A percentile compares a stretch with the other conserved stretches of the same genome.
Evolutionary conservation across 2,888 invertebrate species (phyloP).

Genomic region (Amitus sp.): DNA sequence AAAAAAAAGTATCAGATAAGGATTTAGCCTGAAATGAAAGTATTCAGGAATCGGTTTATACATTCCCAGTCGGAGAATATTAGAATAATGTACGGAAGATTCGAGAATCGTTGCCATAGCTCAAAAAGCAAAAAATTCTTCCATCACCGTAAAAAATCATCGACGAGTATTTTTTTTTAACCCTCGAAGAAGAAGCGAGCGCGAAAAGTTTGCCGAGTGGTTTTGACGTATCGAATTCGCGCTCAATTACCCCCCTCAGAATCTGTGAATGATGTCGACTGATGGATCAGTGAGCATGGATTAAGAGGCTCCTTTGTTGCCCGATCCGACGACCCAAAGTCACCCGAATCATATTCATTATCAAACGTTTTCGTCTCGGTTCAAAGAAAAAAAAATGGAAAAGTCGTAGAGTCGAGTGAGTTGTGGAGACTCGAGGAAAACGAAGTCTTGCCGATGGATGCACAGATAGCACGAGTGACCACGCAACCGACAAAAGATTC

Average conservation of each 20-base stretch:
- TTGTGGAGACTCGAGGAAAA: conserved; percentile 5
- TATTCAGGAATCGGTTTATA: too few species aligned
- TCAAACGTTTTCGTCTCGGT: background rate
- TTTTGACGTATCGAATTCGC: conserved; percentile 34
- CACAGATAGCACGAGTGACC: conserved; percentile 58
- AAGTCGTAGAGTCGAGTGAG: conserved; percentile 19
- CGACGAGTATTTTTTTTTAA: too few species aligned
- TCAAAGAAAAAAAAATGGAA: background rate
- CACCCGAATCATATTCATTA: background rate
- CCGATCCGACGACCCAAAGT: too few species aligned
- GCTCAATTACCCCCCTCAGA: conserved; percentile 31
- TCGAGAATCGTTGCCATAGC: too few species aligned
- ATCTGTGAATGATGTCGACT: conserved; percentile 33
- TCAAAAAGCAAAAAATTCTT: too few species aligned
- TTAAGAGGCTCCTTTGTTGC: background rate
- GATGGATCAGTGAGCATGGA: conserved; percentile 24
- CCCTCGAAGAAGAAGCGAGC: background rate
- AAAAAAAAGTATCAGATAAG: too few species aligned
- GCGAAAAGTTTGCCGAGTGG: conserved; percentile 22
- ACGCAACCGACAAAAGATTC: conserved; percentile 56
- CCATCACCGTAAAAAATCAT: too few species aligned
- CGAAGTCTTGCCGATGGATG: conserved; percentile 54
- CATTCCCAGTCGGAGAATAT: too few species aligned
- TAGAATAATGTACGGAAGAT: too few species aligned
- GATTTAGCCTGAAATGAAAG: too few species aligned